Evolutionary conservation across 2,888 invertebrate species (phyloP).

Genomic region (Hydriomena furcata): DNA sequence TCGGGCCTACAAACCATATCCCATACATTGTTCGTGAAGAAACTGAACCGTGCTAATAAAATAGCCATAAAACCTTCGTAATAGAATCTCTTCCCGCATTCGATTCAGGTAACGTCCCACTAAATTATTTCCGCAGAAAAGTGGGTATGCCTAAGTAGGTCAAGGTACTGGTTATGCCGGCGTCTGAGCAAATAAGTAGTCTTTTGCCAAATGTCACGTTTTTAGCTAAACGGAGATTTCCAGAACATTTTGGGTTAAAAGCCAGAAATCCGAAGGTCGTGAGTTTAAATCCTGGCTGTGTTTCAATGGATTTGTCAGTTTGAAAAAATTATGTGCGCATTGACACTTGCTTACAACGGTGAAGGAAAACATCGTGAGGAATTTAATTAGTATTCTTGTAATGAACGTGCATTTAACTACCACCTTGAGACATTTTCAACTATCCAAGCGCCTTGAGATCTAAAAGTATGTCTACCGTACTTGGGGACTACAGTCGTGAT

Average conservation of each 20-base stretch:
- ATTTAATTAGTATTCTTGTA: no score
- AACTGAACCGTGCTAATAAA: constrained; percentile 21
- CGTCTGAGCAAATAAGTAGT: constrained; percentile 59
- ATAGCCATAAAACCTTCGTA: constrained; percentile 35
- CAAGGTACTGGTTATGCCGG: constrained; percentile 69
- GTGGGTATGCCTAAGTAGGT: constrained; percentile 44
- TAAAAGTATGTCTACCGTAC: no score
- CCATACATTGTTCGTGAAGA: constrained; percentile 13
- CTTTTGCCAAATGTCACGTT: constrained; percentile 58
- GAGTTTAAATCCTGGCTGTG: no score
- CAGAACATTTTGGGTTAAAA: background rate
- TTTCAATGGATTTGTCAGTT: no score
- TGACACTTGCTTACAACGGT: no score
- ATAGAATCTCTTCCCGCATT: constrained; percentile 45
- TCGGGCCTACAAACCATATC: constrained; percentile 7
- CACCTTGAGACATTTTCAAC: no score
- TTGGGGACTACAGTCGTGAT: no score
- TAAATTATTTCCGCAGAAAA: constrained; percentile 48
- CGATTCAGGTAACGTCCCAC: constrained; percentile 41
- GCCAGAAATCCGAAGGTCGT: background rate
- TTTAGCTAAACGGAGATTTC: constrained; percentile 46
- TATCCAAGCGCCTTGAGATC: no score
- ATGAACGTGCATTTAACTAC: no score
- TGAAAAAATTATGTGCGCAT: no score
- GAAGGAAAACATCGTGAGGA: no score